Evolutionary conservation across 2,888 invertebrate genomes (phyloP).

Genomic region (Allygus modestus): DNA sequence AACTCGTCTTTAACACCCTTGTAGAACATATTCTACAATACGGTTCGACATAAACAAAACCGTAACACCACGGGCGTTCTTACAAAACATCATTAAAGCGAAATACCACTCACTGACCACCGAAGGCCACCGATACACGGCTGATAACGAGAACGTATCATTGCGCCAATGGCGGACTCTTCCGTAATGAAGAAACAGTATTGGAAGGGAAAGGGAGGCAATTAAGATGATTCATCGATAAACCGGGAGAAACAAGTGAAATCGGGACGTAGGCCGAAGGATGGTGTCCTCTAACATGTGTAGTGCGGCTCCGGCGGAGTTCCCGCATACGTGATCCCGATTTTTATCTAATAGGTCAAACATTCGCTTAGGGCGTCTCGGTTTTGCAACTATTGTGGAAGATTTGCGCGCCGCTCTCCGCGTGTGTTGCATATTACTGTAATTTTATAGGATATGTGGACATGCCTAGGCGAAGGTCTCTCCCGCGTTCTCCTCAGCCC

Average conservation of each 20-base stretch:
- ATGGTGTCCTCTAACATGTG: neutral
- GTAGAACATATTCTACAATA: too few relatives aligned
- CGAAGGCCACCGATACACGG: slow-evolving; percentile 37
- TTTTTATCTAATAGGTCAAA: slow-evolving; percentile 58
- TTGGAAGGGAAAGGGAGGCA: slow-evolving; percentile 47
- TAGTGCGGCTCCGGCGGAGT: neutral
- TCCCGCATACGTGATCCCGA: slow-evolving; percentile 37
- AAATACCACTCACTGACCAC: slow-evolving; percentile 32
- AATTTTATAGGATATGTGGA: slow-evolving; percentile 33
- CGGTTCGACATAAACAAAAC: neutral
- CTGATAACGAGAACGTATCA: slow-evolving; percentile 32
- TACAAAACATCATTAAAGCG: slow-evolving; percentile 21
- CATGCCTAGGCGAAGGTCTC: slow-evolving; percentile 36
- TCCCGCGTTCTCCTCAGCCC: neutral
- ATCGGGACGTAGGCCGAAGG: slow-evolving; percentile 1
- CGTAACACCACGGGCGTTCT: neutral
- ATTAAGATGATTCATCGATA: slow-evolving; percentile 56
- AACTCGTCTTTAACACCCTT: too few relatives aligned
- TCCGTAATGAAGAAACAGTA: slow-evolving; percentile 54
- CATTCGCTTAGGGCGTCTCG: slow-evolving; percentile 22
- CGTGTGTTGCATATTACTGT: slow-evolving; percentile 50
- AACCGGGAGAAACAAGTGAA: slow-evolving; percentile 47
- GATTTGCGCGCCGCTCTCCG: slow-evolving; percentile 29
- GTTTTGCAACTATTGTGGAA: slow-evolving; percentile 47
- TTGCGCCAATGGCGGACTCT: slow-evolving; percentile 27